Conservation (phyloP, 2,113 vertebrate genomes). For the Pipa parva region DNA sequence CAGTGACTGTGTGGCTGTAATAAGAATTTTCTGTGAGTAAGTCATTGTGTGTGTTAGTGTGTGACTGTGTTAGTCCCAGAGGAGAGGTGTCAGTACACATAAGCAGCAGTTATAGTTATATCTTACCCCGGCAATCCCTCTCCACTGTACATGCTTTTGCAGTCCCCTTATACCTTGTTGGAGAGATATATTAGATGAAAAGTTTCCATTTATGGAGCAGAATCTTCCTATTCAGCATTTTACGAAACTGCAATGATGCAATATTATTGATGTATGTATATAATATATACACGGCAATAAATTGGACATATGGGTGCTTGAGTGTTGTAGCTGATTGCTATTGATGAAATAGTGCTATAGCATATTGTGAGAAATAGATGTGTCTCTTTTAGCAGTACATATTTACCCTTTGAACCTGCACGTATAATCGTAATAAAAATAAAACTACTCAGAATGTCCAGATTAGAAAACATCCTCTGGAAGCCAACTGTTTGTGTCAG, state of each 20-base stretch:
- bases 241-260: conserved; percentile 19
- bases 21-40: neutral
- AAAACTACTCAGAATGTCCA: neutral
- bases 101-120: no score
- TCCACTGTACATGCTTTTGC: neutral
- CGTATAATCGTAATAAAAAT: conserved; percentile 16
- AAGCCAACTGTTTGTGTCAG: conserved; percentile 46
- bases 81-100: no score
- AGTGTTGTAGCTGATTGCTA: conserved; percentile 30
- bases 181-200: conserved; percentile 17
- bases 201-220: neutral
- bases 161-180: neutral
- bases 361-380: conserved; percentile 25
- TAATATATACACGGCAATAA: conserved; percentile 35
- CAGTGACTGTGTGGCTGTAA: neutral
- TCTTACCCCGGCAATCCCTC: neutral
- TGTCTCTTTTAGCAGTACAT: conserved; percentile 12
- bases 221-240: conserved; percentile 22
- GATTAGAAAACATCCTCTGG: conserved; percentile 23
- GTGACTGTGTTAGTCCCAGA: no score
- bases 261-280: conserved; percentile 32
- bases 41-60: neutral
- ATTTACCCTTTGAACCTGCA: neutral
- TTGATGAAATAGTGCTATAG: conserved; percentile 28
- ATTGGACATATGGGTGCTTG: conserved; percentile 28